These are phyloP conservation scores for Mycteria americana DNA, from an alignment of 2,797 vertebrate genomes.

Conservation along the genomic window DNA sequence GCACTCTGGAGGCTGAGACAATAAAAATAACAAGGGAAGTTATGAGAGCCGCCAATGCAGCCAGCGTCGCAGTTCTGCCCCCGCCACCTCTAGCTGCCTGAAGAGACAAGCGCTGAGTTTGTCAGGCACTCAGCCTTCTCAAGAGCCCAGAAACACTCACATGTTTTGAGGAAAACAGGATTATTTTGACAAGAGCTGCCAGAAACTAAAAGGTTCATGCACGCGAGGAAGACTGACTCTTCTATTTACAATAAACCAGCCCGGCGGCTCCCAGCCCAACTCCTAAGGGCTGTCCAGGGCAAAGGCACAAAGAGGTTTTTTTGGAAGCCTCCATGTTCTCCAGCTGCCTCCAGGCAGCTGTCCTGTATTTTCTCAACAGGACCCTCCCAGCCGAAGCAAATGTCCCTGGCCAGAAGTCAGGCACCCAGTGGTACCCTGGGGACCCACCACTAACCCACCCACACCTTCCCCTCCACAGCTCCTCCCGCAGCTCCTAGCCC, in stretches of 20 bases:
- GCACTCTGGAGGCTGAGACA: conserved; percentile 6
- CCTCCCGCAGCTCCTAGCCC: not conserved
- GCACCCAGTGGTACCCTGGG: not conserved
- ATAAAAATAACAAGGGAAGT: not conserved
- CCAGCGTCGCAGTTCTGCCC: not conserved
- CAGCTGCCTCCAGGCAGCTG: not conserved
- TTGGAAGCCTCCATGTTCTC: conserved; percentile 25
- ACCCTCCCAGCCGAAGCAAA: not conserved
- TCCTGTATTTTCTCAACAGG: not conserved
- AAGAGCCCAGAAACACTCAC: not conserved
- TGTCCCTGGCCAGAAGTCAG: not conserved
- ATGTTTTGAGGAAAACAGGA: conserved; percentile 24
- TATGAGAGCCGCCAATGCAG: not conserved
- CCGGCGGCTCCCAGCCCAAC: not conserved
- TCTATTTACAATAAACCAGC: not conserved
- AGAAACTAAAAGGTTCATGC: conserved; percentile 38
- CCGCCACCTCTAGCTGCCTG: not conserved
- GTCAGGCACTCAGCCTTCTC: not conserved
- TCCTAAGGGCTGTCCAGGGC: conserved; percentile 27
- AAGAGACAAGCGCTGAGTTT: not conserved
- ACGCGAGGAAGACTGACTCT: not conserved
- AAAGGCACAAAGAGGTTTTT: conserved; percentile 44
- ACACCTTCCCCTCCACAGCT: not conserved
- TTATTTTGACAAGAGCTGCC: conserved; percentile 51
- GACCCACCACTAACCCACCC: not conserved